Evolutionary conservation across 2,113 vertebrate genomes (phyloP).

Genomic region (Phalacrocorax brasilianus): DNA sequence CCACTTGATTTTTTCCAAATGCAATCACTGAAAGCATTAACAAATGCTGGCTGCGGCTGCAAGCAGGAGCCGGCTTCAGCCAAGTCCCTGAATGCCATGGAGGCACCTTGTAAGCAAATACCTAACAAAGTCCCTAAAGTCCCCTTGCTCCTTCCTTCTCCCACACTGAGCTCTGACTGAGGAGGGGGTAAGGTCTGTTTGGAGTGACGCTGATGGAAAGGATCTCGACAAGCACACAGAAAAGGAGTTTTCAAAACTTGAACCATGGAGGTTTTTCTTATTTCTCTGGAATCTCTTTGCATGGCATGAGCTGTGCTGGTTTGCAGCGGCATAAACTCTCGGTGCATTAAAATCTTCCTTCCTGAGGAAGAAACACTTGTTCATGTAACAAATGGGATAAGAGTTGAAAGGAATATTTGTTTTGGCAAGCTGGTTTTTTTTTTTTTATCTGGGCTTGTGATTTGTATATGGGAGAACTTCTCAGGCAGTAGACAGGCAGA

Average conservation of each 20-base stretch:
- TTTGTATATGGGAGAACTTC: slow-evolving; percentile 45
- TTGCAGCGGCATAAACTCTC: not conserved
- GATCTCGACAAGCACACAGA: not conserved
- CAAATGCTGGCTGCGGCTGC: slow-evolving; percentile 40
- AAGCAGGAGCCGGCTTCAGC: slow-evolving; percentile 16
- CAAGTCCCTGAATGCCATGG: not conserved
- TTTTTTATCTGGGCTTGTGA: not conserved
- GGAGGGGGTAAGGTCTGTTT: not conserved
- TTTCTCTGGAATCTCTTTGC: not conserved
- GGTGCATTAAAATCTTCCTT: not conserved
- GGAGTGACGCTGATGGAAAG: not conserved
- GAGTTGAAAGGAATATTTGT: slow-evolving; percentile 45
- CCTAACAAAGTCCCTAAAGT: not conserved
- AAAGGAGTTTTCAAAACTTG: not conserved
- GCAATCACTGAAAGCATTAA: slow-evolving; percentile 62
- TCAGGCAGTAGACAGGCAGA: not conserved
- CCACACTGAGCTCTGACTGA: fast-evolving
- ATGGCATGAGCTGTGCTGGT: fast-evolving
- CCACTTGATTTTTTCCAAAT: slow-evolving; percentile 75
- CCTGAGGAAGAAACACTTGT: slow-evolving; percentile 39
- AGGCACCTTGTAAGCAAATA: slow-evolving; percentile 54
- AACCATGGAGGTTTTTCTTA: not conserved
- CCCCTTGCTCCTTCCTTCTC: not conserved
- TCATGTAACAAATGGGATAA: not conserved
- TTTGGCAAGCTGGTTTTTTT: slow-evolving; percentile 24